Percentiles rank a stretch among this genome's conserved stretches.
These are phyloP conservation scores for Leptogaster cylindrica DNA, from an alignment of 2,888 invertebrate species.

Conservation along the genomic window DNA sequence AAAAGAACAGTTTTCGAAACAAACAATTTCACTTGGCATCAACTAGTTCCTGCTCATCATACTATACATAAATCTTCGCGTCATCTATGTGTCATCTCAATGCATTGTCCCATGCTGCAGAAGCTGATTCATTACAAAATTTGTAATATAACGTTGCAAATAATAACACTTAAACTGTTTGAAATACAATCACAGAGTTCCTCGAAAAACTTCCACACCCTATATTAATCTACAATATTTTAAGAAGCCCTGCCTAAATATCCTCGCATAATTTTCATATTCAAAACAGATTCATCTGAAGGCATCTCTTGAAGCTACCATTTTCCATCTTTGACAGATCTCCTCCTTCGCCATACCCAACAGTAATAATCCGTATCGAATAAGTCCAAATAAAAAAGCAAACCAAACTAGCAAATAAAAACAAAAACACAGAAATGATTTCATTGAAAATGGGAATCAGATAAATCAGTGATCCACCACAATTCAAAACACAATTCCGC, in stretches of 20 bases:
- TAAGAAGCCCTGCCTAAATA: neutral
- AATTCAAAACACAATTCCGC: constrained; percentile 32
- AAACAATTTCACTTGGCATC: no score
- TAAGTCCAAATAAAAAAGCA: no score
- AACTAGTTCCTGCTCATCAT: no score
- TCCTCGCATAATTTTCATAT: neutral
- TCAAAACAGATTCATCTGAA: constrained; percentile 13
- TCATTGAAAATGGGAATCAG: constrained; percentile 13
- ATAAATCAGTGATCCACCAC: constrained; percentile 30
- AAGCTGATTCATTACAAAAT: no score
- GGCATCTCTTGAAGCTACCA: neutral
- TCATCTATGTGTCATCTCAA: no score
- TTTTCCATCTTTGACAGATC: neutral
- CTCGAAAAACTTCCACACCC: neutral
- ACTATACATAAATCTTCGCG: no score
- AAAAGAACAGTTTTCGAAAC: no score
- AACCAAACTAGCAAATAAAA: no score
- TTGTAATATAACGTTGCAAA: constrained; percentile 12
- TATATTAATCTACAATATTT: neutral
- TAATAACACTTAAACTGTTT: no score
- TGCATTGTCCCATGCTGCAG: no score
- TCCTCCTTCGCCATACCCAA: neutral
- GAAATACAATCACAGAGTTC: no score
- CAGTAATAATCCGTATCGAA: constrained; percentile 5
- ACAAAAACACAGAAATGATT: no score